Percentiles rank a stretch among this genome's conserved stretches.
These are phyloP conservation scores for Achatina immaculata DNA, from an alignment of 1,140 invertebrate species.

Conservation along the genomic window DNA sequence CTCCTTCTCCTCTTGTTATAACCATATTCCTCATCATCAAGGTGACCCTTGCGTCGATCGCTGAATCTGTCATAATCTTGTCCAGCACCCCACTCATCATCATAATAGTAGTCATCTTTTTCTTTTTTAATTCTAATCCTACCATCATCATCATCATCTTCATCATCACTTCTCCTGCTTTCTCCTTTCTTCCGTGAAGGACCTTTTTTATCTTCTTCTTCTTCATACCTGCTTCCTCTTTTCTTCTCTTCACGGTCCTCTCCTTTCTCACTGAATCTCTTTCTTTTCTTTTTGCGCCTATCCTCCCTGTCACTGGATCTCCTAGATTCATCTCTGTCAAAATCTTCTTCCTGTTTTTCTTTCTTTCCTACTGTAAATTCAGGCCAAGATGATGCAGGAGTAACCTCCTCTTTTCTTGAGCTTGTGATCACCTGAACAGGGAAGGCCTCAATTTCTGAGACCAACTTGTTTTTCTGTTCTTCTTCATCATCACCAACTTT, in stretches of 20 bases:
- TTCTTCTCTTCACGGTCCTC: slow-evolving; percentile 21
- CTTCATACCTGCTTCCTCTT: slow-evolving; percentile 23
- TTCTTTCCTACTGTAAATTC: slow-evolving; percentile 27
- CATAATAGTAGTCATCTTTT: slow-evolving; percentile 23
- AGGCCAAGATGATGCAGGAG: not conserved
- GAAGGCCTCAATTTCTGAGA: slow-evolving; percentile 32
- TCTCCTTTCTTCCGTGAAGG: slow-evolving; percentile 22
- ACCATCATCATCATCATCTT: slow-evolving; percentile 28
- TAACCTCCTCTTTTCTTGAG: slow-evolving; percentile 32
- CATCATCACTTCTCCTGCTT: slow-evolving; percentile 40
- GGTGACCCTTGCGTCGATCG: slow-evolving; percentile 15
- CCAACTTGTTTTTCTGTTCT: slow-evolving; percentile 7
- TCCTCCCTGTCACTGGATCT: slow-evolving; percentile 26
- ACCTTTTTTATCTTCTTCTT: slow-evolving; percentile 40
- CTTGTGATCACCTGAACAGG: slow-evolving; percentile 44
- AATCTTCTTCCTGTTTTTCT: slow-evolving; percentile 24
- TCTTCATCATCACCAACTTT: not conserved
- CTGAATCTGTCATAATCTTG: slow-evolving; percentile 9
- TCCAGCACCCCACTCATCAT: not conserved
- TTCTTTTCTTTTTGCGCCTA: slow-evolving; percentile 26
- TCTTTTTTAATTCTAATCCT: slow-evolving; percentile 20
- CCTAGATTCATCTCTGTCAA: slow-evolving; percentile 4
- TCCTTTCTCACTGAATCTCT: slow-evolving; percentile 32
- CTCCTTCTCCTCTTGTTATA: slow-evolving; percentile 20
- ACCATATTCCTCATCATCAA: slow-evolving; percentile 7